phyloP scores from a whole-genome alignment of 2,113 vertebrate genomes.

The Deroptyus accipitrinus region DNA sequence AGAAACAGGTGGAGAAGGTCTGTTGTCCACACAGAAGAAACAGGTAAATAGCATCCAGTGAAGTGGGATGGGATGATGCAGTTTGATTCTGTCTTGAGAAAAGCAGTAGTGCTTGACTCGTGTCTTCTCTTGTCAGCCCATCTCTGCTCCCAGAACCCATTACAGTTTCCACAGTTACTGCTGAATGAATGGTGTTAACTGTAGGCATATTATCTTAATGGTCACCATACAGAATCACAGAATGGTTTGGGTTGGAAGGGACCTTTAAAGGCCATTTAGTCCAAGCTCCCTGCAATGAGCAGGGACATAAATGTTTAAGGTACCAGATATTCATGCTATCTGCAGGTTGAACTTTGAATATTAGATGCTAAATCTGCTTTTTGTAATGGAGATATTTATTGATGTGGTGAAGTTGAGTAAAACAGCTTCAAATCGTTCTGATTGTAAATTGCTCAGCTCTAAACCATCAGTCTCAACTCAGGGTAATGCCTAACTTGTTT shows the following conservation, averaged over 20 bases:
- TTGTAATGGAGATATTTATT: not conserved
- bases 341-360: not conserved
- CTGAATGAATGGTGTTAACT: not conserved
- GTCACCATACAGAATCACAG: not conserved
- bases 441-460: not conserved
- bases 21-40: conserved; percentile 9
- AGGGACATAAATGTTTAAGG: not conserved
- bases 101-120: not conserved
- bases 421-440: not conserved
- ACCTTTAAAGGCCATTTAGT: not conserved
- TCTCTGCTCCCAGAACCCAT: rapidly evolving
- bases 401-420: not conserved
- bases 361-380: not conserved
- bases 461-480: not conserved
- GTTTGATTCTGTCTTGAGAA: not conserved
- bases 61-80: not conserved
- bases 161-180: not conserved
- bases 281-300: not conserved
- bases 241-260: not conserved
- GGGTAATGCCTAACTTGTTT: not conserved
- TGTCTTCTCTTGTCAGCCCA: not conserved
- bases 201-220: not conserved
- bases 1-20: conserved; percentile 50
- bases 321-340: not conserved
- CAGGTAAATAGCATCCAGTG: conserved; percentile 40